A percentile compares a stretch with the other conserved stretches of the same genome.
Conservation (phyloP, 2,888 invertebrate genomes). For the Diaperis boleti region DNA sequence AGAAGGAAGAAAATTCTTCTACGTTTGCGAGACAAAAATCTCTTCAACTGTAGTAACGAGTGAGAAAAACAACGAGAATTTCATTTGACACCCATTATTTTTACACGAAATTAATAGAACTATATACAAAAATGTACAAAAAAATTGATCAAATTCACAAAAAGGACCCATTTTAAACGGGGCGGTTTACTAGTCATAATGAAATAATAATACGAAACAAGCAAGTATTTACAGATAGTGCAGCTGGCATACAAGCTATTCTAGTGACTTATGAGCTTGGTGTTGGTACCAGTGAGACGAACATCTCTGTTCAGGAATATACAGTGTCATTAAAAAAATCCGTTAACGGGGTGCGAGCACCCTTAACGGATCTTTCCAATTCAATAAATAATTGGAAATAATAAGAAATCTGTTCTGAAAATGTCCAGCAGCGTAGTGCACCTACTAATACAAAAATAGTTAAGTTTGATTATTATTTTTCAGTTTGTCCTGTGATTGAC, state of each 20-base stretch:
- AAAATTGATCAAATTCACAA: conserved; percentile 19
- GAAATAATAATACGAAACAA: conserved; percentile 45
- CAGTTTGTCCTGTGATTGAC: conserved; percentile 28
- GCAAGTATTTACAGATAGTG: conserved; percentile 56
- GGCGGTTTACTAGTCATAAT: conserved; percentile 18
- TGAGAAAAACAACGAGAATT: conserved; percentile 2
- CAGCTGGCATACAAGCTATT: conserved; percentile 62
- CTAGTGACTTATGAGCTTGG: conserved; percentile 62
- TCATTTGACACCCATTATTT: conserved; percentile 17
- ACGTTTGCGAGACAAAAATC: conserved; percentile 40
- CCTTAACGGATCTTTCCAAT: conserved; percentile 13
- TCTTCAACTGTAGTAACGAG: conserved; percentile 2
- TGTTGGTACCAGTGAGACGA: conserved; percentile 65
- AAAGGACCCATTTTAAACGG: neutral
- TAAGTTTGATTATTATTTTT: conserved; percentile 10
- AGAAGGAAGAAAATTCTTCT: conserved; percentile 55
- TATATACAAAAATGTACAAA: conserved; percentile 54
- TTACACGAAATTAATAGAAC: conserved; percentile 41
- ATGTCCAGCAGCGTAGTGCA: conserved; percentile 12
- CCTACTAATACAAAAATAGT: conserved; percentile 5
- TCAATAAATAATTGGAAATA: conserved; percentile 37
- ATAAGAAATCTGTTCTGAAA: conserved; percentile 48
- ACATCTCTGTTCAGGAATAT: conserved; percentile 59
- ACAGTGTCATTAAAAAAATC: conserved; percentile 48
- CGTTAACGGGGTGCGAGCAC: neutral